Conservation (phyloP, 2,797 vertebrate genomes). For the Takifugu rubripes region DNA sequence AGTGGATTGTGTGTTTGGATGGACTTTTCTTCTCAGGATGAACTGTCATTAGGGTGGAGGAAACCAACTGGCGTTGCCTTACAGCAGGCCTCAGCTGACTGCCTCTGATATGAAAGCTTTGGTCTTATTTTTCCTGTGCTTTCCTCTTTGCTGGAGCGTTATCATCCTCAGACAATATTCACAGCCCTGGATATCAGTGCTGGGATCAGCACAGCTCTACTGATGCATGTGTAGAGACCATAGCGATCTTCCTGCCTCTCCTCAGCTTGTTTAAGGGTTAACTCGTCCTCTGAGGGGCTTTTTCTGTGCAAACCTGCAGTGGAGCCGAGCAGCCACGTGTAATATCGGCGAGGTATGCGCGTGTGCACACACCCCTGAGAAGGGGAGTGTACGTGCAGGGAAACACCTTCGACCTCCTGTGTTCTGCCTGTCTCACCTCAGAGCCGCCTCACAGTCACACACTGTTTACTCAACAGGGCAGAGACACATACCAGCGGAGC, state of each 20-base stretch:
- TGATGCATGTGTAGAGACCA: background rate
- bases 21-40: constrained; percentile 59
- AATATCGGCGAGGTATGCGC: constrained; percentile 62
- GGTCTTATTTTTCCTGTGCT: constrained; percentile 32
- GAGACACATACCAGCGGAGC: constrained; percentile 44
- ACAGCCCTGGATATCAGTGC: no score
- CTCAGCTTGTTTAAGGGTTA: constrained; percentile 49
- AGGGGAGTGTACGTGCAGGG: constrained; percentile 62
- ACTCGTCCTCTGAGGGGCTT: constrained; percentile 37
- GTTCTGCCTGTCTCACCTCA: constrained; percentile 62
- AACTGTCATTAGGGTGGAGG: constrained; percentile 66
- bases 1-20: constrained; percentile 61
- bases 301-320: constrained; percentile 70
- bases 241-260: constrained; percentile 1
- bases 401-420: constrained; percentile 65
- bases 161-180: no score
- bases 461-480: constrained; percentile 47
- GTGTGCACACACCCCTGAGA: constrained; percentile 55
- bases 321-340: constrained; percentile 48
- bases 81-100: constrained; percentile 44
- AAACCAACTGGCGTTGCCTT: constrained; percentile 62
- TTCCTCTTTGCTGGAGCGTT: no score
- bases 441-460: constrained; percentile 48
- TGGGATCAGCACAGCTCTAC: no score
- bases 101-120: constrained; percentile 28